These are phyloP conservation scores for Acridotheres tristis DNA, from an alignment of 2,797 vertebrate species.

Conservation along the genomic window DNA sequence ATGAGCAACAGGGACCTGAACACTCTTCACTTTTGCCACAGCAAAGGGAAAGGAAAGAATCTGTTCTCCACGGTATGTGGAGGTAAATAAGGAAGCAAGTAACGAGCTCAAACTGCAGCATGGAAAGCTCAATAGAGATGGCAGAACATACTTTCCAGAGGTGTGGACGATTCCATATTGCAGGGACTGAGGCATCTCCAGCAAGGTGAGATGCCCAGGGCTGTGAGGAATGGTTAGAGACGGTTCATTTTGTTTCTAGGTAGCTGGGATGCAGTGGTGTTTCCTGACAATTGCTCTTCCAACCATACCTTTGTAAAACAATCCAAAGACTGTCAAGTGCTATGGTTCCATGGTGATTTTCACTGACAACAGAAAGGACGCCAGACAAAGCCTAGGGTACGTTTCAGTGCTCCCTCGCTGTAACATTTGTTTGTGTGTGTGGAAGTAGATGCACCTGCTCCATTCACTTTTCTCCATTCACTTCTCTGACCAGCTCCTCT, in stretches of 20 bases:
- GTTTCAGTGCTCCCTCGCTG: background rate
- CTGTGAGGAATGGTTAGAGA: background rate
- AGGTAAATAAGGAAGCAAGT: background rate
- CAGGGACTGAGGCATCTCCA: background rate
- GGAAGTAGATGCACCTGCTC: background rate
- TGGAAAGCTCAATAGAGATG: background rate
- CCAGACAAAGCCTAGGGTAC: background rate
- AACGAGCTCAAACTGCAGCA: background rate
- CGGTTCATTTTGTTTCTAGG: background rate
- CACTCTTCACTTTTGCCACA: background rate
- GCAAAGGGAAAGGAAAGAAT: background rate
- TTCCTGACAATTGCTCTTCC: background rate
- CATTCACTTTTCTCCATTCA: background rate
- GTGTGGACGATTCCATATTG: background rate
- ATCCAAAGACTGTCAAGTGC: background rate
- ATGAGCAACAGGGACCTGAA: accelerated
- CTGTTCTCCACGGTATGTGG: accelerated
- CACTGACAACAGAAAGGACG: background rate
- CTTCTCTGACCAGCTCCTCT: background rate
- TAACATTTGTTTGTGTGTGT: background rate
- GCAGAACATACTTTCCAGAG: background rate
- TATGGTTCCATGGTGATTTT: background rate
- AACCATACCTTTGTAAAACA: background rate
- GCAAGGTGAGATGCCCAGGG: background rate
- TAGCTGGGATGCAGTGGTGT: background rate